Base-by-base conservation (phyloP, 2,888 invertebrate species). In the Acanthosoma haemorrhoidale region DNA sequence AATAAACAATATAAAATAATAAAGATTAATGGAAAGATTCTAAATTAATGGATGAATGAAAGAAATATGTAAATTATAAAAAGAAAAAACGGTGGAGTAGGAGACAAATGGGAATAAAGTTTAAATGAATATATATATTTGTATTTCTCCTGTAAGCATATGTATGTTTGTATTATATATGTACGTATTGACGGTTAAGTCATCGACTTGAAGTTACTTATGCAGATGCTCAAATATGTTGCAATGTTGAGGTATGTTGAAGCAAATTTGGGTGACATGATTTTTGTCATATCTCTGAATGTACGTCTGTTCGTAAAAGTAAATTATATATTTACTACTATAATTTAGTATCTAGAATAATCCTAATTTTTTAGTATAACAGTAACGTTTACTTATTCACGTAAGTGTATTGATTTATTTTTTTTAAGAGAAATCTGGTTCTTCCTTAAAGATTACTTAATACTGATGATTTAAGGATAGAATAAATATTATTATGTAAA, bases 341-440 rank as follows among this genome's bases (percentile, higher is more conserved):
- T 51, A n/a, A 51, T 51, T 51, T 51, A n/a, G 29, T 51, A 51
- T 51, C 29, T 51, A 51, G 51, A 51, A 21, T 60, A 21, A 60
- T 60, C 60, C 60, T 34, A 51, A 25, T 51, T 51, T 51, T 51
- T 51, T 51, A 51, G 51, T 51, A 9, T 51, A 25, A 25, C 25
- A 51, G 25, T 51, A 25, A 25, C 29, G 29, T 51, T 25, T 51
- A 21, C 43, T 32, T 57, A 64, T 63, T 39, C 32, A 25, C 34
- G 57, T 67, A 39, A 41, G 57, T 67, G 57, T 70, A 63, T 70
- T 39, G 64, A 67, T 21, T n/a, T n/a, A n/a, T 21, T 25, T 67
- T 36, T 60, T 60, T 63, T 38, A 34, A 57, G 51, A 63, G 66
- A 73, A 73, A 73, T 73, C 73, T 73, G 73, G 73, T 73, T 73